Conservation (phyloP, 2,797 vertebrate species). For the Chelonia mydas region DNA sequence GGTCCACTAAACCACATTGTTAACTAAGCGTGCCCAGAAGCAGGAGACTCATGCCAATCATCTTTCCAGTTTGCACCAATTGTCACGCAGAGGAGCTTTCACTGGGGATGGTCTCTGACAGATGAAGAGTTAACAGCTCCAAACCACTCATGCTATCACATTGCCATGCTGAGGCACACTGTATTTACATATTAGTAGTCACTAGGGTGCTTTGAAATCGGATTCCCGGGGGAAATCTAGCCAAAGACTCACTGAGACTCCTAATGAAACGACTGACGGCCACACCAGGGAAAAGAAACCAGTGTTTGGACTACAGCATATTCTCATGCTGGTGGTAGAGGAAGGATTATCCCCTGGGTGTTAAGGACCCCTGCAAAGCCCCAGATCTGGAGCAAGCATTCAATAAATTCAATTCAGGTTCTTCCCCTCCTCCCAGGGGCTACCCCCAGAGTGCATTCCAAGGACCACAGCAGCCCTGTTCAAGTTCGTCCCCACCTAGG, state of each 20-base stretch:
- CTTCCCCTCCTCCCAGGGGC: background rate
- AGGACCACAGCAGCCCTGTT: background rate
- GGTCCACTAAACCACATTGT: accelerated
- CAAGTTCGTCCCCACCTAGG: background rate
- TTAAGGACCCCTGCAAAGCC: background rate
- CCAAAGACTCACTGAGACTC: conserved; percentile 54
- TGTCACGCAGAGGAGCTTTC: background rate
- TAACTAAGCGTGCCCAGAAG: background rate
- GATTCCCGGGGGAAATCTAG: conserved; percentile 67
- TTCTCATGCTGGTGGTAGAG: background rate
- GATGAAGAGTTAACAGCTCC: conserved; percentile 47
- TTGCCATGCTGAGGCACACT: conserved; percentile 33
- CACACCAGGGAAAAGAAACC: background rate
- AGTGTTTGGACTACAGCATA: background rate
- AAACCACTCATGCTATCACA: conserved; percentile 21
- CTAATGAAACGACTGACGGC: conserved; percentile 8
- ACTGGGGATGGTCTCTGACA: background rate
- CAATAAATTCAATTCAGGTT: background rate
- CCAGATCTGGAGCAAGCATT: background rate
- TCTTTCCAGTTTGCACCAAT: background rate
- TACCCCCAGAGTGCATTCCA: background rate
- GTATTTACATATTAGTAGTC: conserved; percentile 68
- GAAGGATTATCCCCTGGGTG: background rate
- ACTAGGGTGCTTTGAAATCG: conserved; percentile 50
- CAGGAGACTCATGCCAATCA: background rate